Base-by-base conservation (phyloP, 2,113 vertebrate species). In the Sigmodon hispidus region DNA sequence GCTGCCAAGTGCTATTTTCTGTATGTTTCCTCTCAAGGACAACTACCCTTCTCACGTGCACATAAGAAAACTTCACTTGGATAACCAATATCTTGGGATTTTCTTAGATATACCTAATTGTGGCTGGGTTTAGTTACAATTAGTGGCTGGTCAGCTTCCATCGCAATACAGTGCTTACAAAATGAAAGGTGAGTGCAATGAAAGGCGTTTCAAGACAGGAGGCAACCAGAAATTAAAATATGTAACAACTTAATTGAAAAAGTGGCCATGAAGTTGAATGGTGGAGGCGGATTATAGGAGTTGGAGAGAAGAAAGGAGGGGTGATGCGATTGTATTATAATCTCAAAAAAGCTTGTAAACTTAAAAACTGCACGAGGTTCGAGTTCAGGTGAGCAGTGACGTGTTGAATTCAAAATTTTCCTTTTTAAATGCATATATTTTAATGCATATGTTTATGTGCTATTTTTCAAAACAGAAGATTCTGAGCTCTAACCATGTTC, bases 81-180 rank as follows among this genome's bases (percentile, higher is more conserved):
- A 87, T 93, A 93, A 95, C 95, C 97, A 97, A 91, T 97, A 98
- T 94, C 92, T 96, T 94, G 90, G 92, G 73, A 97, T 89, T 94
- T 94, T 95, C 96, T 96, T 96, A 70, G 94, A 87, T 95, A 63
- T 84, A 36, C 61, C 93, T 91, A 91, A 96, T 72, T 94, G 93
- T 96, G 95, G 89, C 87, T 93, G 50, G 90, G 45, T 97, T 98
- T 94, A 67, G 96, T 89, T 97, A 80, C 92, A 96, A n/a, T n/a
- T n/a, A n/a, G n/a, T n/a, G n/a, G n/a, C 90, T 97, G 96, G 96
- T 76, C 69, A 96, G 84, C 96, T 96, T 87, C 52, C n/a, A 84
- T 89, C 89, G 91, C 29, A 94, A 91, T 69, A 57, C 3, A 11
- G n/a, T 75, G 61, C n/a, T 94, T 94, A 16, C 26, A 92, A 80